These are phyloP conservation scores for Podarcis lilfordi DNA, from an alignment of 2,797 vertebrate genomes.

Conservation along the genomic window DNA sequence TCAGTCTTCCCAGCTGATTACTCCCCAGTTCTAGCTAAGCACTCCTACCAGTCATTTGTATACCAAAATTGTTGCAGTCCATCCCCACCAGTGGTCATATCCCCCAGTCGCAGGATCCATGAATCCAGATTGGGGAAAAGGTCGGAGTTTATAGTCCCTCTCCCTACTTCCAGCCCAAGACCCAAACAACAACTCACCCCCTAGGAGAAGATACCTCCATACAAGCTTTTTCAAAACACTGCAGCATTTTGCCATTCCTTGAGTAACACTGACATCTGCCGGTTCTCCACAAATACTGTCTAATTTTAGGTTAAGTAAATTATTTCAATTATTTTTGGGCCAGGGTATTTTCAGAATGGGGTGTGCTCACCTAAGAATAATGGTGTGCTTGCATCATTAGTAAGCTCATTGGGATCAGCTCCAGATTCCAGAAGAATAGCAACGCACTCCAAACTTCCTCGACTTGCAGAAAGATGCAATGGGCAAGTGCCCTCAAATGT, in stretches of 20 bases:
- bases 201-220: slow-evolving; percentile 31
- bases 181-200: background rate
- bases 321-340: background rate
- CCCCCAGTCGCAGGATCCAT: background rate
- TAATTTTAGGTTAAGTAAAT: background rate
- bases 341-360: background rate
- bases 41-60: background rate
- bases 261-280: slow-evolving; percentile 69
- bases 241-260: slow-evolving; percentile 17
- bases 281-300: slow-evolving; percentile 29
- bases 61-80: background rate
- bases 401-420: slow-evolving; percentile 82
- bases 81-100: background rate
- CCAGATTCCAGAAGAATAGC: slow-evolving; percentile 82
- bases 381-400: slow-evolving; percentile 86
- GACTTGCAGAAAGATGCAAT: slow-evolving; percentile 85
- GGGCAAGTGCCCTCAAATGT: slow-evolving; percentile 89
- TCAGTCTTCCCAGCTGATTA: background rate
- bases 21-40: background rate
- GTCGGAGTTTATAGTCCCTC: background rate
- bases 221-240: slow-evolving; percentile 14
- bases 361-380: slow-evolving; percentile 86
- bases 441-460: slow-evolving; percentile 78
- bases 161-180: background rate
- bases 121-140: background rate